Evolutionary conservation across 1,140 invertebrate genomes (phyloP), one percentile per base, ranked within the genome.

Genomic region (Drosophila nigromelanica): DNA sequence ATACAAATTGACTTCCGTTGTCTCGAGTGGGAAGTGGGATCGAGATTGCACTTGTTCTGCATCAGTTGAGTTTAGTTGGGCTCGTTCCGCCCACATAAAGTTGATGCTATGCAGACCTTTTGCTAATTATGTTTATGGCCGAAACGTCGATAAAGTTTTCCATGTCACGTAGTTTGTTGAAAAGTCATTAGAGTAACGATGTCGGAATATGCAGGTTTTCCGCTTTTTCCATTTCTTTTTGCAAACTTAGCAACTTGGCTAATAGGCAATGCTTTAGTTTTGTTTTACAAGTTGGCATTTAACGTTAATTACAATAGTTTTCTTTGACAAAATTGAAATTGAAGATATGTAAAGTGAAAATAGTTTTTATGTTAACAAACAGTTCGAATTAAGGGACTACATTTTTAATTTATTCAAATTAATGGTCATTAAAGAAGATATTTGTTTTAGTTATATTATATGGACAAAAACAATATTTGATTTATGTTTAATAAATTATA

Each of bases 101-200:
- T 30, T 40, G 39, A 43, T 7, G 55, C 37, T 21, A 37, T 21
- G 15, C 37, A 35, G 62, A 66, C 62, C 47, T 52, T 64, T 42
- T 45, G 40, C 64, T 73, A 73, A 73, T 73, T 73, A 73, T 73
- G 56, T 73, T 68, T 68, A 73, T 73, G 70, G 70, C 30, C 37
- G 60, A 54, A 54, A 60, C 18, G 55, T 50, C 42, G 63, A 61
- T 60, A 68, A 73, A 73, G 56, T 68, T 68, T 68, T 68, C 56
- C 30, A 33, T 60, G 63, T 68, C 70, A 73, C 63, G 70, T 73
- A 68, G 55, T 61, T 54, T 73, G 63, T 73, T 60, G 12, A 68
- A 68, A 73, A 73, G 55, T 68, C 48, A 73, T 73, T 73, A 60
- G 21, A 56, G 35, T 55, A 60, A 73, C 67, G 54, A 21, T 14